Conservation (phyloP, 2,888 invertebrate species). For the Cyrtodaria siliqua region DNA sequence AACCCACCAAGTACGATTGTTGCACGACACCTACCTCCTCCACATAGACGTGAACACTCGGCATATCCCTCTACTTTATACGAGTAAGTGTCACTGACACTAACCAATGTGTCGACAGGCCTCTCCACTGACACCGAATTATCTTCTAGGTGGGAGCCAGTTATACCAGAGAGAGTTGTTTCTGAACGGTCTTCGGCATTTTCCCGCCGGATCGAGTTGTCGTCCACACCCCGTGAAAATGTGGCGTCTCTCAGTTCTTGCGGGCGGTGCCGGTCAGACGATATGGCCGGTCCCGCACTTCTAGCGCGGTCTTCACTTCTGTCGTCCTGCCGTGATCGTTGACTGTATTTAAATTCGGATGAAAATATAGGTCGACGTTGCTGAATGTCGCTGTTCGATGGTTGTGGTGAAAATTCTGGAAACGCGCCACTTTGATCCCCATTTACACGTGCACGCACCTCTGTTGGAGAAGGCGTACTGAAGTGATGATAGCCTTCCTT, state of each 20-base stretch:
- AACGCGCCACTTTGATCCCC: slow-evolving; percentile 3
- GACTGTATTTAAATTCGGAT: slow-evolving; percentile 20
- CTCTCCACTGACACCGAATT: slow-evolving; percentile 1
- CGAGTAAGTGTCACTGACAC: slow-evolving; percentile 66
- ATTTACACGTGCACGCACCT: no score
- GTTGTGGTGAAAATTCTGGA: slow-evolving; percentile 27
- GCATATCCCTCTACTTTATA: slow-evolving; percentile 94
- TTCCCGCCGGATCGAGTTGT: slow-evolving; percentile 1
- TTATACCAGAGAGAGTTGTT: no score
- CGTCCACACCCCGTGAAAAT: slow-evolving; percentile 30
- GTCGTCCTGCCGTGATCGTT: background rate
- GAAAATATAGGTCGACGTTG: slow-evolving; percentile 41
- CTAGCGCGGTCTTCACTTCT: background rate
- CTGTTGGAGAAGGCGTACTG: background rate
- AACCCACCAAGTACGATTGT: no score
- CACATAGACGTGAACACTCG: slow-evolving; percentile 90
- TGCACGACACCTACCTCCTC: slow-evolving; percentile 64
- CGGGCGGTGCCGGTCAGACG: background rate
- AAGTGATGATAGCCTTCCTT: slow-evolving; percentile 2
- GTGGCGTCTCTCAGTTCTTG: slow-evolving; percentile 39
- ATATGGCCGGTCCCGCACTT: background rate
- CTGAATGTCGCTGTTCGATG: slow-evolving; percentile 18
- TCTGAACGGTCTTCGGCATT: no score
- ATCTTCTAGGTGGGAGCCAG: no score
- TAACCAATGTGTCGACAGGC: slow-evolving; percentile 11